Evolutionary conservation across 2,888 invertebrate genomes (phyloP).

Genomic region (Seira ritae): DNA sequence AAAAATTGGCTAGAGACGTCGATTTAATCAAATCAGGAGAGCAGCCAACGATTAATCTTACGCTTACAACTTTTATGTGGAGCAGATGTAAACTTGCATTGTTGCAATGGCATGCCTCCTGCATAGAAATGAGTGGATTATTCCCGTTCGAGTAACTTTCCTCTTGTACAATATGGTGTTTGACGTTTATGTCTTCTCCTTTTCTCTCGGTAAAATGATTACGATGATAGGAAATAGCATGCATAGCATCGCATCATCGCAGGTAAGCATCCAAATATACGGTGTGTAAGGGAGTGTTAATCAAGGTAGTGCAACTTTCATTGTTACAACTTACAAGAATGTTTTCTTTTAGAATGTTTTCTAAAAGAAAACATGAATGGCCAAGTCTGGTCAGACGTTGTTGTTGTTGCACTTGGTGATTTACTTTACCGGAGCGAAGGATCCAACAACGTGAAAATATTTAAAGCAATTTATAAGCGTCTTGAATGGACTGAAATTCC

Average conservation of each 20-base stretch:
- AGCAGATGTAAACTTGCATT: background rate
- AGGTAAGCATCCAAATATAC: background rate
- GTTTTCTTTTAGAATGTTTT: too few relatives aligned
- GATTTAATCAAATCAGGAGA: background rate
- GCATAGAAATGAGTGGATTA: conserved; percentile 53
- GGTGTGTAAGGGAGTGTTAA: too few relatives aligned
- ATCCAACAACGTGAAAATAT: background rate
- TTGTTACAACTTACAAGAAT: background rate
- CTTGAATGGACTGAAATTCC: background rate
- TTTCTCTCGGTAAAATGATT: background rate
- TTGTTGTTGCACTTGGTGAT: conserved; percentile 1
- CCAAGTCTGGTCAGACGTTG: background rate
- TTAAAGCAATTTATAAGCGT: background rate
- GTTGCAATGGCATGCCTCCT: conserved; percentile 15
- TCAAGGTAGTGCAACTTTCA: background rate
- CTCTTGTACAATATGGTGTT: background rate
- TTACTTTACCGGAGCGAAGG: background rate
- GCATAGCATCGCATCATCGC: background rate
- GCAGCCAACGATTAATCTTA: background rate
- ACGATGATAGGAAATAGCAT: background rate
- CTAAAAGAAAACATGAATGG: background rate
- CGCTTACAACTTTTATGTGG: background rate
- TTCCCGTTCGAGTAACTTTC: background rate
- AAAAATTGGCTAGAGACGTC: background rate
- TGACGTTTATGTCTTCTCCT: background rate